These are phyloP conservation scores for Drosophila mercatorum DNA, from an alignment of 2,888 invertebrate species.

Conservation along the genomic window DNA sequence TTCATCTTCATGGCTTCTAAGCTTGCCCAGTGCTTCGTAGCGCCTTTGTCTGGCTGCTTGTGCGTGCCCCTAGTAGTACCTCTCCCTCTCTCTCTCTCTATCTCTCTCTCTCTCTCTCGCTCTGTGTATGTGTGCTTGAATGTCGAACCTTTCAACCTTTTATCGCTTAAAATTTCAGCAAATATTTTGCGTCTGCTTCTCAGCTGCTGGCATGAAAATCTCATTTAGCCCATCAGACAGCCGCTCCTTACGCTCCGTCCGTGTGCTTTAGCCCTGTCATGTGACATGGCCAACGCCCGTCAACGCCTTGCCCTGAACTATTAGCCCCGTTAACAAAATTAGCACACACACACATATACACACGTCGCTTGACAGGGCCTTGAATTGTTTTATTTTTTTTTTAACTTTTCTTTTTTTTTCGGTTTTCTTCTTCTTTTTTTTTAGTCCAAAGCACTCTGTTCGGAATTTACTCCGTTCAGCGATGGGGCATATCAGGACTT, in stretches of 20 bases:
- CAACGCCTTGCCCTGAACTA: conserved; percentile 55
- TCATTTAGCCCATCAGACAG: conserved; percentile 57
- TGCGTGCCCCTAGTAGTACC: background rate
- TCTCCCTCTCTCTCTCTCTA: background rate
- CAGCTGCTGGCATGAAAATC: conserved; percentile 53
- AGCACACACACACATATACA: conserved; percentile 41
- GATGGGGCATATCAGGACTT: conserved; percentile 35
- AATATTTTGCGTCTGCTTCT: conserved; percentile 51
- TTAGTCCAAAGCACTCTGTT: conserved; percentile 25
- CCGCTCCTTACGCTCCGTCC: conserved; percentile 14
- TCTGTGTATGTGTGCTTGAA: conserved; percentile 15
- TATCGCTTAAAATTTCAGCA: conserved; percentile 70
- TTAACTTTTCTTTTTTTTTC: background rate
- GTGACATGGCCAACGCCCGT: conserved; percentile 46
- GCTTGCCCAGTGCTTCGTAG: conserved; percentile 31
- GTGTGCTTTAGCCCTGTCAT: conserved; percentile 31
- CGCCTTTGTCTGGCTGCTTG: conserved; percentile 29
- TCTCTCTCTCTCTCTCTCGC: no score
- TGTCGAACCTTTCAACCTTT: conserved; percentile 69
- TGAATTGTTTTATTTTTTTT: conserved; percentile 18
- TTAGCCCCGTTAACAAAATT: conserved; percentile 71
- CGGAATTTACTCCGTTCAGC: conserved; percentile 44
- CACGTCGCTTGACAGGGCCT: conserved; percentile 16
- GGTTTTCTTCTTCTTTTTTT: background rate
- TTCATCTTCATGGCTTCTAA: conserved; percentile 53